Evolutionary conservation across 2,797 vertebrate genomes (phyloP).

Genomic region (Austrolebias charrua): DNA sequence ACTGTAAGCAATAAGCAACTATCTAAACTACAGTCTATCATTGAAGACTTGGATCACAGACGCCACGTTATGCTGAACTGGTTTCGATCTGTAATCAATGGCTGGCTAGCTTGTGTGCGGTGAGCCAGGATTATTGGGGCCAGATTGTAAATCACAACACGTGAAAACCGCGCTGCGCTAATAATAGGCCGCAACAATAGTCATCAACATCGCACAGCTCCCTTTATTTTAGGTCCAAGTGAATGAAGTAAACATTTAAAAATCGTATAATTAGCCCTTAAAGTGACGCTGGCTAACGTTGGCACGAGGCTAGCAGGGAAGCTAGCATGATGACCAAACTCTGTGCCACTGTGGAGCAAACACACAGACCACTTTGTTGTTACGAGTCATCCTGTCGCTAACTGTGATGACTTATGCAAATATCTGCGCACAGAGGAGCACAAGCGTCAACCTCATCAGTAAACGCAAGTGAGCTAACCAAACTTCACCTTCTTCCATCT

Average conservation of each 20-base stretch:
- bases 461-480: conserved; percentile 53
- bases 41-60: neutral
- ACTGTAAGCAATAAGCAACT: neutral
- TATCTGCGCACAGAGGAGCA: neutral
- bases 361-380: neutral
- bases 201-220: neutral
- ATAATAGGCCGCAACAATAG: neutral
- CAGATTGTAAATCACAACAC: neutral
- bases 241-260: conserved; percentile 7
- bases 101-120: neutral
- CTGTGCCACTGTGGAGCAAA: conserved; percentile 40
- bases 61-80: neutral
- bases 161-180: neutral
- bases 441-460: conserved; percentile 26
- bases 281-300: conserved; percentile 40
- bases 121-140: too few relatives aligned
- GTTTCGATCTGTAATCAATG: too few relatives aligned
- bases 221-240: neutral
- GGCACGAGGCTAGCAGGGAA: conserved; percentile 64
- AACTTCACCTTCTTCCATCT: conserved; percentile 73
- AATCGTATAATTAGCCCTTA: conserved; percentile 9
- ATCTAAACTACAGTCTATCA: neutral
- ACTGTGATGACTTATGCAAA: conserved; percentile 11
- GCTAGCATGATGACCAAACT: conserved; percentile 70
- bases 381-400: neutral